phyloP scores from a whole-genome alignment of 2,888 invertebrate genomes.

The Megamerina dolium region DNA sequence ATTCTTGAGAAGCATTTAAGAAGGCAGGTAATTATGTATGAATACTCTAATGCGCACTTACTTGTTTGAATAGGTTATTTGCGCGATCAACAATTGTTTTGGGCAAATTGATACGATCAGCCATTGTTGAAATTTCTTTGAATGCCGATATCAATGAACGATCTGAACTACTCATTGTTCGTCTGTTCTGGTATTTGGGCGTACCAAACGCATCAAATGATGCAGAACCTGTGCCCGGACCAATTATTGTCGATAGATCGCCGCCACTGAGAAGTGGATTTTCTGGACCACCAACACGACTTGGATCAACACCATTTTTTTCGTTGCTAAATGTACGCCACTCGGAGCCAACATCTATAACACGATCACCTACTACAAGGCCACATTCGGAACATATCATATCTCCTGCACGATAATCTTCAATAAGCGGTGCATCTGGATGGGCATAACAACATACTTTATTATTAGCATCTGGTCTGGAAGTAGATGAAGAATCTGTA shows the following conservation, averaged over 20 bases:
- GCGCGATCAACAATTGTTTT: conserved; percentile 96
- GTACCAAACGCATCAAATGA: conserved; percentile 84
- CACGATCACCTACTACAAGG: conserved; percentile 98
- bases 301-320: conserved; percentile 92
- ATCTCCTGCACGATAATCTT: conserved; percentile 94
- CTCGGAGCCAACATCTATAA: conserved; percentile 99
- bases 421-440: conserved; percentile 92
- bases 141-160: conserved; percentile 93
- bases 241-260: conserved; percentile 95
- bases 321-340: conserved; percentile 99
- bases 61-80: conserved; percentile 95
- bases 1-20: no score
- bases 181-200: conserved; percentile 67
- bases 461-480: conserved; percentile 61
- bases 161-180: conserved; percentile 89
- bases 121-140: conserved; percentile 96
- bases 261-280: conserved; percentile 93
- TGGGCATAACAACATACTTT: conserved; percentile 88
- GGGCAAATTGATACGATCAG: conserved; percentile 93
- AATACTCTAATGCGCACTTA: conserved; percentile 25
- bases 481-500: no score
- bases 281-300: conserved; percentile 99
- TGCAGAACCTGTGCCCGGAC: conserved; percentile 66
- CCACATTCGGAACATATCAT: conserved; percentile 99
- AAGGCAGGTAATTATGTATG: no score